Percentiles rank a stretch among this genome's conserved stretches.
These are phyloP conservation scores for Micromys minutus DNA, from an alignment of 2,113 vertebrate genomes.

Conservation along the genomic window DNA sequence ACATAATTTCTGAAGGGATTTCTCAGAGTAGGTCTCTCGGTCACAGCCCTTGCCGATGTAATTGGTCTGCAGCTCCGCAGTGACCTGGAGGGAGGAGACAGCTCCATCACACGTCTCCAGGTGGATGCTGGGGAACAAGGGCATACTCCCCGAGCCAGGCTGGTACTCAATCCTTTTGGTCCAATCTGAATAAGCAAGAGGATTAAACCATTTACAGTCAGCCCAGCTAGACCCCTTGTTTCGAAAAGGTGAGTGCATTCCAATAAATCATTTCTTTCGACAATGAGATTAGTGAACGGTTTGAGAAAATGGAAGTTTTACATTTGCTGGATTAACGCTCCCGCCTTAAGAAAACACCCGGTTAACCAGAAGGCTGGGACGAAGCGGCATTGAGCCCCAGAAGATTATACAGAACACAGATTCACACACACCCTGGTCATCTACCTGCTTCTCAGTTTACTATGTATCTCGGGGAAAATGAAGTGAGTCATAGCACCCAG, in stretches of 20 bases:
- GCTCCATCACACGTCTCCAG: slow-evolving; percentile 95
- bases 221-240: neutral
- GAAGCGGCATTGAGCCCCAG: rapidly evolving
- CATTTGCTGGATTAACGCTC: neutral
- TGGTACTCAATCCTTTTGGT: slow-evolving; percentile 94
- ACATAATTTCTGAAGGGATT: slow-evolving; percentile 95
- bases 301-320: neutral
- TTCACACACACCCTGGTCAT: rapidly evolving
- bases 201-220: neutral
- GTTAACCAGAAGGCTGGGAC: neutral
- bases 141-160: slow-evolving; percentile 93
- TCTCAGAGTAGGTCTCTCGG: slow-evolving; percentile 95
- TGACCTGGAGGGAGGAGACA: slow-evolving; percentile 92
- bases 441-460: too few relatives aligned
- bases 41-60: slow-evolving; percentile 96
- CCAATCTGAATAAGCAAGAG: slow-evolving; percentile 88
- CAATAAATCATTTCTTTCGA: slow-evolving; percentile 6
- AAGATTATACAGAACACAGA: rapidly evolving
- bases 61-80: slow-evolving; percentile 93
- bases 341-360: neutral
- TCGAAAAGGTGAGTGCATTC: neutral
- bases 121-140: slow-evolving; percentile 94
- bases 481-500: neutral
- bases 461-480: rapidly evolving
- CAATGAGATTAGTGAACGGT: neutral